Percentiles rank a stretch among this genome's conserved stretches.
These are phyloP conservation scores for Sebastes dallii DNA, from an alignment of 2,797 vertebrate species.

Conservation along the genomic window DNA sequence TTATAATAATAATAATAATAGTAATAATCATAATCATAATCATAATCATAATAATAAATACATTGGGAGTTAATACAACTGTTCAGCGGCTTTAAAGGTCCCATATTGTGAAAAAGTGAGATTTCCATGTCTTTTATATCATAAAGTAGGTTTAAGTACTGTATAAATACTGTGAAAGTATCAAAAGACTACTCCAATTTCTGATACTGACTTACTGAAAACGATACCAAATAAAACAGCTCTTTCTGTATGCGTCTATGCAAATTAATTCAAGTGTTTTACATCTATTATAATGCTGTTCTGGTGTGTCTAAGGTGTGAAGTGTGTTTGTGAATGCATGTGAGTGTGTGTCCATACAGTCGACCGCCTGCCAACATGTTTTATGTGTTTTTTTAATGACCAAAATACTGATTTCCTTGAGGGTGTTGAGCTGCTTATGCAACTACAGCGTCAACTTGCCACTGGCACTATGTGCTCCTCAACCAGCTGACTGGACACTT, in stretches of 20 bases:
- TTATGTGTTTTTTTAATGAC: background rate
- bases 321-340: background rate
- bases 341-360: background rate
- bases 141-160: no score
- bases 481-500: conserved; percentile 39
- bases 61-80: no score
- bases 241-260: background rate
- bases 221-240: background rate
- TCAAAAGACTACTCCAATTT: background rate
- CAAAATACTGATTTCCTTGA: conserved; percentile 27
- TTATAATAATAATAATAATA: no score
- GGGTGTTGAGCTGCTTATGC: conserved; percentile 44
- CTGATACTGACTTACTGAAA: background rate
- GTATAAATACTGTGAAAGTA: no score
- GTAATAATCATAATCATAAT: no score
- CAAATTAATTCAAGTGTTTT: background rate
- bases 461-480: conserved; percentile 20
- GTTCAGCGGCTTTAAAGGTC: no score
- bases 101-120: no score
- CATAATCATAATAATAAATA: no score
- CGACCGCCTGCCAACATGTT: background rate
- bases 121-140: no score
- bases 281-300: background rate
- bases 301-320: background rate
- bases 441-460: conserved; percentile 42